Evolutionary conservation across 2,888 invertebrate genomes (phyloP), one percentile per base, ranked within the genome.

Genomic region (Drosophila mulleri): DNA sequence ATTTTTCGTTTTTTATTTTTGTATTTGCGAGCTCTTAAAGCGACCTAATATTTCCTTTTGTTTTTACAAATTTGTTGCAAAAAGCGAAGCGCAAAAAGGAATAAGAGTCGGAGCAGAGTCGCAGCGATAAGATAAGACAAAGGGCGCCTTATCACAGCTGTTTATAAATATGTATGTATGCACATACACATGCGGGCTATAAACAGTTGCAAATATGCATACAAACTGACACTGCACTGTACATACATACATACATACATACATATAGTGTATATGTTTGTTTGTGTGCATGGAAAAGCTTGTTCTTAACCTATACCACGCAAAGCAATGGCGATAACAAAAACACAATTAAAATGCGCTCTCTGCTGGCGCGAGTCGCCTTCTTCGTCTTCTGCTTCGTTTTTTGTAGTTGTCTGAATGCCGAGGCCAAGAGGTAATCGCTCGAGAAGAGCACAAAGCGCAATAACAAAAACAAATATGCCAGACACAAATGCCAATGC

Each of bases 301-400:
- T 64, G 81, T 82, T 82, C 82, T 83, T 82, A 82, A 82, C 82
- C 82, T 82, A 82, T 82, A 80, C 83, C 82, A 82, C 83, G 72
- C 69, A 61, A 67, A 72, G 45, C 69, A 68, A 67, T 72, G 66
- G 74, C 71, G 75, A 74, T 59, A 74, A 80, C 68, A 71, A 87
- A 72, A 80, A 72, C 70, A 74, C 78, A 77, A 80, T 79, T 80
- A 80, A 80, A 75, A 72, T 60, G 76, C 72, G 80, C 71, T 45
- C 78, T 62, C 60, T n/a, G 20, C 45, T 56, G 53, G 53, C 23
- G 23, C 23, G 53, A 20, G 53, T 37, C 23, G 35, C 23, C 52
- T 70, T 14, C 45, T 3, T 14, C 18, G 3, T 11, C 45, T 23
- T 45, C 14, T 20, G 0, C 7, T 45, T 45, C 23, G 45, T 23